Base-by-base conservation (phyloP, 1,140 invertebrate species). In the Steinernema khuongi region DNA sequence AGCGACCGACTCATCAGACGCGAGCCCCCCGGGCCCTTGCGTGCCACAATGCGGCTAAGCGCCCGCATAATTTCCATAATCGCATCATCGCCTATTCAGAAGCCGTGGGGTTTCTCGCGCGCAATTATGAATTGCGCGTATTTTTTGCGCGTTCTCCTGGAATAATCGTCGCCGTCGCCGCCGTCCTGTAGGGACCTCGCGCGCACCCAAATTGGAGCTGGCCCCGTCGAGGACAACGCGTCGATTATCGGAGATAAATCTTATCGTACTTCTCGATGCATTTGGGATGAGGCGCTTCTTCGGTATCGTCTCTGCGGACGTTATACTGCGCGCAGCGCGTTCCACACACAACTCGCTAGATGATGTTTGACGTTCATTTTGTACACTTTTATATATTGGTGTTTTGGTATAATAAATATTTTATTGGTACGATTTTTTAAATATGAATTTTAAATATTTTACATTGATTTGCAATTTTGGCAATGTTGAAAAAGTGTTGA, bases 31-130 rank as follows among this genome's bases (percentile, higher is more conserved):
- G 7, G 14, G 2, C 50, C 50, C 19, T 7, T 7, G 50, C 50
- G 50, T 22, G 22, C 50, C 19, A 4, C 22, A 60, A 60, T 22
- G 22, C 11, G 50, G 50, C 50, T n/a, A 60, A 60, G 26, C 19
- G 50, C 50, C 26, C 50, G 7, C 50, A 22, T 60, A 60, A 60
- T 60, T 60, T 60, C 50, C 50, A 60, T 60, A 60, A 60, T 60
- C 50, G 50, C 50, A 60, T 60, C 50, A 60, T 60, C 50, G 50
- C 50, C 4, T 60, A 60, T 60, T 60, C 50, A 60, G 50, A 60
- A 60, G 50, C 50, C 50, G 50, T 60, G 50, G 50, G 50, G 50
- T 60, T 60, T 60, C 50, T 60, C 50, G 50, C n/a, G n/a, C 50
- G 50, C 50, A 60, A 60, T 60, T 60, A 60, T 60, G 50, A 60